Percentiles rank a stretch among this genome's conserved stretches.
Conservation (phyloP, 2,888 invertebrate genomes). For the Microctonus brassicae region DNA sequence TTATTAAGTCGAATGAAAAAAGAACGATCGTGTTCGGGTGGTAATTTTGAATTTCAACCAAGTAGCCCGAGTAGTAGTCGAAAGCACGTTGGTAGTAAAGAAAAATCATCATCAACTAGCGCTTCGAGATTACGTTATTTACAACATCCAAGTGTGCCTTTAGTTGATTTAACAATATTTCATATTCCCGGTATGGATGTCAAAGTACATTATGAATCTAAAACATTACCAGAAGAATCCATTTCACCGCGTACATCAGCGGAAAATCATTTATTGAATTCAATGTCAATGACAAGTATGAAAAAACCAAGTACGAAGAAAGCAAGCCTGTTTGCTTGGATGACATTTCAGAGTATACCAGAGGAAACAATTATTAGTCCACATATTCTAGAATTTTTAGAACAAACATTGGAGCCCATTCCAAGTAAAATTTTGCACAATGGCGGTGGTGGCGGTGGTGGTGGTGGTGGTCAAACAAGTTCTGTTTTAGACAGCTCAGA, state of each 20-base stretch:
- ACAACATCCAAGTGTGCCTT: constrained; percentile 70
- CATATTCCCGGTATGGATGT: constrained; percentile 93
- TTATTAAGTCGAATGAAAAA: constrained; percentile 78
- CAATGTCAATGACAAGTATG: constrained; percentile 51
- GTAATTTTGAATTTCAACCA: constrained; percentile 73
- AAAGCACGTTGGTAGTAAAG: constrained; percentile 66
- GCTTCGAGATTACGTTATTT: constrained; percentile 66
- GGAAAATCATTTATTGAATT: constrained; percentile 62
- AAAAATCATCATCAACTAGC: constrained; percentile 64
- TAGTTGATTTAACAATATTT: constrained; percentile 87
- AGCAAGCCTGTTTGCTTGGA: constrained; percentile 93
- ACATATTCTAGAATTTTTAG: constrained; percentile 95
- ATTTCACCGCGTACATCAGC: constrained; percentile 69
- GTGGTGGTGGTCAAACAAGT: constrained; percentile 57
- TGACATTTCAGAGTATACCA: constrained; percentile 96
- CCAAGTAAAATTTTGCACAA: constrained; percentile 75
- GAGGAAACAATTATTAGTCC: constrained; percentile 98
- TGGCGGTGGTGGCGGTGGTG: not conserved
- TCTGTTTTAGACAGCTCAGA: constrained; percentile 60
- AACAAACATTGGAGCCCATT: constrained; percentile 96
- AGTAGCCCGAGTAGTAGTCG: constrained; percentile 72
- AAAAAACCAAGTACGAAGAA: constrained; percentile 82
- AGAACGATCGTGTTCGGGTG: constrained; percentile 79
- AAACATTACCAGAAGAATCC: constrained; percentile 77
- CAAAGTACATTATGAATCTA: constrained; percentile 87